phyloP scores from a whole-genome alignment of 2,888 invertebrate genomes.

The Nezara viridula region DNA sequence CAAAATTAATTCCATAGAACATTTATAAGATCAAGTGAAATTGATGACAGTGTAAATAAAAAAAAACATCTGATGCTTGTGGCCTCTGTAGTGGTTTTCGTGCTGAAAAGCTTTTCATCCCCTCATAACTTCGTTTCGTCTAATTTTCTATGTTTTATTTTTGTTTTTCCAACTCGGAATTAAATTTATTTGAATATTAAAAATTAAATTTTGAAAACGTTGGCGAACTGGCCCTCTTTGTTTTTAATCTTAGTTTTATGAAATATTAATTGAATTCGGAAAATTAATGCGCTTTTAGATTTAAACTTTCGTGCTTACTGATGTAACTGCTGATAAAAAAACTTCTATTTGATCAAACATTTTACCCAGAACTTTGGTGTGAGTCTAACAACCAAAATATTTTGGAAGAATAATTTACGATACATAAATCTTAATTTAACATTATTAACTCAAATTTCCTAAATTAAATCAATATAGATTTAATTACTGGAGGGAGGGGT shows the following conservation, averaged over 20 bases:
- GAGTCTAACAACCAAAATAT: too few species aligned
- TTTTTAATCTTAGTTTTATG: not conserved
- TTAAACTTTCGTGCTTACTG: not conserved
- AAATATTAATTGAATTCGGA: not conserved
- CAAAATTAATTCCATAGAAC: not conserved
- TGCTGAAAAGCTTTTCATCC: not conserved
- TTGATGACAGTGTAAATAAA: not conserved
- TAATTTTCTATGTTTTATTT: not conserved
- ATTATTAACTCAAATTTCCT: too few species aligned
- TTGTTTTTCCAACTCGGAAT: not conserved
- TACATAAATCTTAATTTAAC: too few species aligned
- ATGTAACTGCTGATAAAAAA: not conserved
- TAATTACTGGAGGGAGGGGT: too few species aligned
- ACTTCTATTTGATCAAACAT: too few species aligned
- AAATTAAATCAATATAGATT: too few species aligned
- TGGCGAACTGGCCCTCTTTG: not conserved
- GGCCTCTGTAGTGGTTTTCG: not conserved
- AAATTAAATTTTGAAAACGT: not conserved
- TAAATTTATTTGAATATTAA: not conserved
- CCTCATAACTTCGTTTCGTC: not conserved
- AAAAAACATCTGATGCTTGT: not conserved
- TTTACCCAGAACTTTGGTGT: too few species aligned
- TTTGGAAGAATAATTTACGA: too few species aligned
- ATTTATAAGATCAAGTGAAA: not conserved
- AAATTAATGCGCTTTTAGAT: not conserved